Evolutionary conservation across 1,140 invertebrate species (phyloP).

Genomic region (Drosophila subpulchrella): DNA sequence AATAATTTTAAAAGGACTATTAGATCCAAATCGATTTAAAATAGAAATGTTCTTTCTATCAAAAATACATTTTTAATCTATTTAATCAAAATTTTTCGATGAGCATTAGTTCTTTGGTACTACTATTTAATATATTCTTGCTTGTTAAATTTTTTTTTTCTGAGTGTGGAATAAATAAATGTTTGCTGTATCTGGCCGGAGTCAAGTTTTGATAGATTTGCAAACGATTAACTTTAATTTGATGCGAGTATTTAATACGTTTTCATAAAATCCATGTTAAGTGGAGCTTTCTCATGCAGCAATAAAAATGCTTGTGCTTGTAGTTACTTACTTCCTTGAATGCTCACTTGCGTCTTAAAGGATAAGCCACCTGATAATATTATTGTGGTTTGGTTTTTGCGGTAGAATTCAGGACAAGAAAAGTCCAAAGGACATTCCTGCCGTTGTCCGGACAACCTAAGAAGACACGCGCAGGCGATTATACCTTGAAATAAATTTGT

Average conservation of each 20-base stretch:
- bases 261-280: too few relatives aligned
- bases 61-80: too few relatives aligned
- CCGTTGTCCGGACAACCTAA: constrained; percentile 32
- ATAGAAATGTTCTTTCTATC: too few relatives aligned
- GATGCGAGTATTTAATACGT: not conserved
- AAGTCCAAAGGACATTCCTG: not conserved
- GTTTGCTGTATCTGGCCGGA: not conserved
- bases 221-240: not conserved
- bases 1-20: too few relatives aligned
- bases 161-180: not conserved
- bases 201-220: not conserved
- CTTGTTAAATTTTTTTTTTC: not conserved
- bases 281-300: too few relatives aligned
- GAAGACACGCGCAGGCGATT: constrained; percentile 29
- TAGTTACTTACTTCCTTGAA: not conserved
- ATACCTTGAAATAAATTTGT: constrained; percentile 10
- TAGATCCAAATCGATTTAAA: too few relatives aligned
- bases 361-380: constrained; percentile 10
- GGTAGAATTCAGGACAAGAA: not conserved
- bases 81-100: too few relatives aligned
- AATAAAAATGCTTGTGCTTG: not conserved
- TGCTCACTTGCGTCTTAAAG: not conserved
- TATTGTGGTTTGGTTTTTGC: not conserved
- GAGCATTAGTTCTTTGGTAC: too few relatives aligned
- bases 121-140: not conserved